Percentiles rank a stretch among this genome's conserved stretches.
Conservation (phyloP, 2,797 vertebrate genomes). For the Bovichtus variegatus region DNA sequence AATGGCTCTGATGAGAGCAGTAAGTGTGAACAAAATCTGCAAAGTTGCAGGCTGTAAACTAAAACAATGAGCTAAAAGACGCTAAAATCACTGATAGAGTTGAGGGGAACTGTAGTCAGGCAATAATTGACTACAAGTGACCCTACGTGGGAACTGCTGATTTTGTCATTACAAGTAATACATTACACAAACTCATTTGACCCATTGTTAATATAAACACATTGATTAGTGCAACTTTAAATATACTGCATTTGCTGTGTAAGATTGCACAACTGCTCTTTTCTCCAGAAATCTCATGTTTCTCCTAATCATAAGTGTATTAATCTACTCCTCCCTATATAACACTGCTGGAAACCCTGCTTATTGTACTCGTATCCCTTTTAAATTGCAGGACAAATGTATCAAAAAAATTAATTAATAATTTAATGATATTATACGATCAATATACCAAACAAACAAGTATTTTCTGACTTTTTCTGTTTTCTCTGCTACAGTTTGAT, state of each 20-base stretch:
- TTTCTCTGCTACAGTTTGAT: background rate
- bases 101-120: background rate
- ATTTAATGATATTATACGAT: background rate
- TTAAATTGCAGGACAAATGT: background rate
- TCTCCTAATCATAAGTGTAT: too few species aligned
- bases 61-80: slow-evolving; percentile 4
- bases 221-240: background rate
- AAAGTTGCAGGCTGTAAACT: background rate
- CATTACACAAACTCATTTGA: slow-evolving; percentile 5
- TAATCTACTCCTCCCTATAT: background rate
- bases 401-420: background rate
- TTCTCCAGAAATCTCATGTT: background rate
- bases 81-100: background rate
- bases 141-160: background rate
- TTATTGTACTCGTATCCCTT: background rate
- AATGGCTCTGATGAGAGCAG: background rate
- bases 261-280: background rate
- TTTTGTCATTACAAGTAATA: background rate
- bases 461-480: background rate
- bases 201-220: background rate
- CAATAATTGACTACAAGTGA: background rate
- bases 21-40: too few species aligned
- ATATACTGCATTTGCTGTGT: background rate
- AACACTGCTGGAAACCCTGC: background rate
- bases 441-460: background rate